phyloP scores from a whole-genome alignment of 2,797 vertebrate species.

The Buceros bicornis region DNA sequence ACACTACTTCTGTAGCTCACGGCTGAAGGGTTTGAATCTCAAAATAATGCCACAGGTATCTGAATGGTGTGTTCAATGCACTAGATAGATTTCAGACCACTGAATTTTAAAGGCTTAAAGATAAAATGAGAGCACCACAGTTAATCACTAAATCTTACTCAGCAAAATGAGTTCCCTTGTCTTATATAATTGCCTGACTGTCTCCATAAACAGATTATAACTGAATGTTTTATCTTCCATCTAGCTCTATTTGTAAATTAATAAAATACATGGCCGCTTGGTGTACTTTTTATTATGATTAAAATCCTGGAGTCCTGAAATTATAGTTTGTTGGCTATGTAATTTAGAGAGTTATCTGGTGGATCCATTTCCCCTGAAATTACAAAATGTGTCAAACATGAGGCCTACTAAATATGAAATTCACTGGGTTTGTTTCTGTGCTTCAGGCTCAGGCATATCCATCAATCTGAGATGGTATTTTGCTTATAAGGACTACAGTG shows the following conservation, averaged over 20 bases:
- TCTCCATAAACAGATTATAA: conserved; percentile 57
- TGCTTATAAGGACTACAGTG: neutral
- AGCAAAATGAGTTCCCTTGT: conserved; percentile 23
- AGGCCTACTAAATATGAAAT: neutral
- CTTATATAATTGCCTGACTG: conserved; percentile 26
- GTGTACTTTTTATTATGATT: conserved; percentile 46
- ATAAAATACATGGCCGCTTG: conserved; percentile 14
- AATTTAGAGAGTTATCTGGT: neutral
- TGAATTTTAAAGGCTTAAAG: conserved; percentile 35
- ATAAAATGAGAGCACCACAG: neutral
- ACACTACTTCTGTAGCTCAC: neutral
- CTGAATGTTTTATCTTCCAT: neutral
- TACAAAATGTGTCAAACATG: neutral
- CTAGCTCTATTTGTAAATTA: conserved; percentile 46
- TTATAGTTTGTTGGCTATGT: neutral
- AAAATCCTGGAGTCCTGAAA: neutral
- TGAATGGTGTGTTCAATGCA: neutral
- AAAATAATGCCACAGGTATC: conserved; percentile 12
- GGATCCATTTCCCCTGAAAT: neutral
- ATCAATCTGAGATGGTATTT: neutral
- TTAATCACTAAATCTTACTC: conserved; percentile 49
- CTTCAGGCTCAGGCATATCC: neutral
- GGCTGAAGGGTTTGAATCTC: neutral
- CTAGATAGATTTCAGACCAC: neutral
- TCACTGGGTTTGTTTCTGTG: neutral